These are phyloP conservation scores for Diachrysia chrysitis DNA, from an alignment of 2,888 invertebrate species.

Conservation along the genomic window DNA sequence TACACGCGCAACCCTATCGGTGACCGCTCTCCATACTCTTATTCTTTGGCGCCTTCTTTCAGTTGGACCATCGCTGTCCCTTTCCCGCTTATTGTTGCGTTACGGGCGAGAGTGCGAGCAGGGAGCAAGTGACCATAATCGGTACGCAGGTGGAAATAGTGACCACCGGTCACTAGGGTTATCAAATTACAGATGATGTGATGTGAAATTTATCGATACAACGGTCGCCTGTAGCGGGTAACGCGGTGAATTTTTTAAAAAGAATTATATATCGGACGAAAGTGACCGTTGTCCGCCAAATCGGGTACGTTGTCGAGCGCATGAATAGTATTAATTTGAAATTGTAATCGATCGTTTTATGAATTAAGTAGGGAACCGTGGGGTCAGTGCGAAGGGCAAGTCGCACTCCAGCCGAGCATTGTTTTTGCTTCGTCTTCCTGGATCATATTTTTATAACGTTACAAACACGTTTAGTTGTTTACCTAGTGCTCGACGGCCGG, in stretches of 20 bases:
- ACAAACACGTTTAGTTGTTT: constrained; percentile 46
- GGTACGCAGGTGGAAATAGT: constrained; percentile 78
- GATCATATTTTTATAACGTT: constrained; percentile 48
- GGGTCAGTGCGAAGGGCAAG: constrained; percentile 77
- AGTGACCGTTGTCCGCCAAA: constrained; percentile 74
- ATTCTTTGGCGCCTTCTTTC: constrained; percentile 67
- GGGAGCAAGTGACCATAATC: constrained; percentile 60
- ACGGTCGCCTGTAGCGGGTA: constrained; percentile 74
- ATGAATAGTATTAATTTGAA: constrained; percentile 83
- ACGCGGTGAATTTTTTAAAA: constrained; percentile 70
- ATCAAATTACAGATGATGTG: constrained; percentile 79
- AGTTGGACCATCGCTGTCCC: constrained; percentile 58
- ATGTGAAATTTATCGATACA: constrained; percentile 81
- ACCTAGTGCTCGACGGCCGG: constrained; percentile 25
- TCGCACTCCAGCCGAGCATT: constrained; percentile 47
- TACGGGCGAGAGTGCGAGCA: constrained; percentile 56
- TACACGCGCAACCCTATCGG: constrained; percentile 77
- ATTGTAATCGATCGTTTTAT: constrained; percentile 76
- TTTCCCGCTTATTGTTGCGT: constrained; percentile 40
- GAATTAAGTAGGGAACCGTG: constrained; percentile 68
- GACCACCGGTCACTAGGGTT: constrained; percentile 84
- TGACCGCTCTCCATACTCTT: constrained; percentile 66
- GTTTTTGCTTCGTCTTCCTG: constrained; percentile 60
- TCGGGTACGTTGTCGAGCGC: constrained; percentile 76
- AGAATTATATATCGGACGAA: constrained; percentile 52